phyloP scores from a whole-genome alignment of 2,888 invertebrate species.

The Apantesis nais region DNA sequence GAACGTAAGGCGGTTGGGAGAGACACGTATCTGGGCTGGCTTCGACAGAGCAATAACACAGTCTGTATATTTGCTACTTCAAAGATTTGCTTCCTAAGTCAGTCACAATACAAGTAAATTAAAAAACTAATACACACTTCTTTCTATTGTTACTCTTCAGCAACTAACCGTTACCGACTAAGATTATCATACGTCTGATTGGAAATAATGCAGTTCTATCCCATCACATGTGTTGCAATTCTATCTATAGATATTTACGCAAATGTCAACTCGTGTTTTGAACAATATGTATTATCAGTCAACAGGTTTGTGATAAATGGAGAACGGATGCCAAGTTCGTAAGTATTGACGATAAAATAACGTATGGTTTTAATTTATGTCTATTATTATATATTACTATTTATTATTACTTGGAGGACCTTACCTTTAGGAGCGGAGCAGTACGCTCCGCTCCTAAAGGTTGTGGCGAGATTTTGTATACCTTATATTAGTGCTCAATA shows the following conservation, averaged over 20 bases:
- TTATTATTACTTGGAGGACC: no score
- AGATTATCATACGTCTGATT: background rate
- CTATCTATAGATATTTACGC: slow-evolving; percentile 16
- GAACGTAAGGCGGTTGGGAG: no score
- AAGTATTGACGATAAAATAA: slow-evolving; percentile 1
- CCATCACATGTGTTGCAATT: slow-evolving; percentile 35
- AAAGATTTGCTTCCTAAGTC: no score
- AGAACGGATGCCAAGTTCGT: slow-evolving; percentile 33
- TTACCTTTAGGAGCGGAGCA: no score
- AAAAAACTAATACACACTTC: background rate
- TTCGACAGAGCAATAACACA: no score
- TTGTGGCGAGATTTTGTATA: no score
- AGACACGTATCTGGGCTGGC: no score
- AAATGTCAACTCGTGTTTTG: slow-evolving; percentile 15
- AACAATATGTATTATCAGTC: slow-evolving; percentile 18
- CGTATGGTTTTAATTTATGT: background rate
- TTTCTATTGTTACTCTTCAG: background rate
- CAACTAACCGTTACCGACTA: background rate
- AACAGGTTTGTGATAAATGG: slow-evolving; percentile 20
- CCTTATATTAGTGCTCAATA: no score
- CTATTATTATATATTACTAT: background rate
- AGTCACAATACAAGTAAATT: no score
- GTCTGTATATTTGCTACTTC: no score
- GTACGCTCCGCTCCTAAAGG: no score
- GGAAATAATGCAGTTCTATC: background rate